phyloP scores from a whole-genome alignment of 2,888 invertebrate genomes.

The Polydrusus tereticollis region DNA sequence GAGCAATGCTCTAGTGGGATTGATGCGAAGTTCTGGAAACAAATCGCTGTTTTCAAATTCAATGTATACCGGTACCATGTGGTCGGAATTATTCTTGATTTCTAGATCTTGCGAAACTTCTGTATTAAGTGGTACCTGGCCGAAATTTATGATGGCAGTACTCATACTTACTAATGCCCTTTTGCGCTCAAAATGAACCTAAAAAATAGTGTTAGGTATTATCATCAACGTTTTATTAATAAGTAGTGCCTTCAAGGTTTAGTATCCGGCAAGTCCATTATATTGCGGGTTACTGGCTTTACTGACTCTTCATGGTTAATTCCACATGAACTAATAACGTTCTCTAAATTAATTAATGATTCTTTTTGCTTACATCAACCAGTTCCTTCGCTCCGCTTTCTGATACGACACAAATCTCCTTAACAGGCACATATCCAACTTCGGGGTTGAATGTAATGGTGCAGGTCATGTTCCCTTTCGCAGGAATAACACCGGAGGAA shows the following conservation, averaged over 20 bases:
- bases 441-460: conserved; percentile 63
- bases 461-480: conserved; percentile 69
- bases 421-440: conserved; percentile 50
- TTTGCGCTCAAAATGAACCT: conserved; percentile 45
- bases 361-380: conserved; percentile 44
- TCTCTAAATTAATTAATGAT: no score
- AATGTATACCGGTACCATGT: conserved; percentile 50
- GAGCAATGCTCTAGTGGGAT: conserved; percentile 55
- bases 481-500: conserved; percentile 68
- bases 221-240: no score
- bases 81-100: conserved; percentile 54
- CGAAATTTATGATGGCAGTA: conserved; percentile 55
- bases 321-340: no score
- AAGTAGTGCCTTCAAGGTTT: no score
- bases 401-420: conserved; percentile 60
- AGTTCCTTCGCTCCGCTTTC: conserved; percentile 60
- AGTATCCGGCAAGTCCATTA: no score
- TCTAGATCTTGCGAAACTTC: conserved; percentile 49
- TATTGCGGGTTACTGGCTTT: no score
- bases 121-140: conserved; percentile 64
- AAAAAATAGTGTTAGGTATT: no score
- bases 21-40: conserved; percentile 52
- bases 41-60: conserved; percentile 37
- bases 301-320: no score
- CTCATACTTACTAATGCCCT: conserved; percentile 48